A percentile compares a stretch with the other conserved stretches of the same genome.
Conservation (phyloP, 2,797 vertebrate species). For the Taeniopygia guttata region DNA sequence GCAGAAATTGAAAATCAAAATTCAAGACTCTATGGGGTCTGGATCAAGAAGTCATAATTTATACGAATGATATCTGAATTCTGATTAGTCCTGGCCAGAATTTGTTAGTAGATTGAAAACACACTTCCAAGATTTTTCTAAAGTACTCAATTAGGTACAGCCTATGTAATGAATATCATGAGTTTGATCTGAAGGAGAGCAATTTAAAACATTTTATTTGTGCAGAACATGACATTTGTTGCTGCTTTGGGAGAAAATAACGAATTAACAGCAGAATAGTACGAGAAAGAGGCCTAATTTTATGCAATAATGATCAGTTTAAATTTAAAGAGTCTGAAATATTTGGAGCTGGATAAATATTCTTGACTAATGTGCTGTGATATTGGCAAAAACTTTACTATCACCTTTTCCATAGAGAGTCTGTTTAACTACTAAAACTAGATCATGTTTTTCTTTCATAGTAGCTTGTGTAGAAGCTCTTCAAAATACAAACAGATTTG, state of each 20-base stretch:
- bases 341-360: background rate
- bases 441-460: background rate
- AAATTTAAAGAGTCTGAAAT: background rate
- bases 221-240: background rate
- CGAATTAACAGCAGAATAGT: background rate
- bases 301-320: background rate
- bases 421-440: background rate
- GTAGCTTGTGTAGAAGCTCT: constrained; percentile 1
- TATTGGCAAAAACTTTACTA: background rate
- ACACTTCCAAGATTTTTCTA: background rate
- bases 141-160: background rate
- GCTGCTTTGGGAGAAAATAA: background rate
- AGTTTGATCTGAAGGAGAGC: background rate
- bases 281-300: background rate
- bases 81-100: background rate
- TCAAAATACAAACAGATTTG: constrained; percentile 22
- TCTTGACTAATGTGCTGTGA: background rate
- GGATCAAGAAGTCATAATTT: background rate
- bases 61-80: background rate
- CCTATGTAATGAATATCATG: background rate
- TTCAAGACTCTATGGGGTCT: background rate
- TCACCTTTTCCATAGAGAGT: background rate
- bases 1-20: background rate
- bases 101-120: background rate
- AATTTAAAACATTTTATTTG: background rate